phyloP scores from a whole-genome alignment of 2,113 vertebrate species.

The Varanus salvator region DNA sequence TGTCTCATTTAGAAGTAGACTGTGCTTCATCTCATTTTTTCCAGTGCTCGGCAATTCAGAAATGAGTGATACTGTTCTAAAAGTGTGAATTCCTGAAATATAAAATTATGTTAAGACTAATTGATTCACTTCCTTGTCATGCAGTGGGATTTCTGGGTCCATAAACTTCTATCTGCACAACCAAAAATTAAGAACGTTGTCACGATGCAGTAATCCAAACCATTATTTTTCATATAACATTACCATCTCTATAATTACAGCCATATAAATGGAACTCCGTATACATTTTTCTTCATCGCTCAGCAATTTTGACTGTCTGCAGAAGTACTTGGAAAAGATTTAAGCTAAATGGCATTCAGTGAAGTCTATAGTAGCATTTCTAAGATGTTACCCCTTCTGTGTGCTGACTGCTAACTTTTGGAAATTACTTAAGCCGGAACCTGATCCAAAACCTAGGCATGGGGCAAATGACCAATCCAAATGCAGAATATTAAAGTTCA shows the following conservation, averaged over 20 bases:
- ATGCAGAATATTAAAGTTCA: background rate
- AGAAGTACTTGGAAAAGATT: slow-evolving; percentile 22
- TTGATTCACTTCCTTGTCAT: slow-evolving; percentile 46
- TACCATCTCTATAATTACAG: slow-evolving; percentile 11
- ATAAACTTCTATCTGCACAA: slow-evolving; percentile 51
- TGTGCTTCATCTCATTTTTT: background rate
- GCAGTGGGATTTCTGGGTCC: slow-evolving; percentile 30
- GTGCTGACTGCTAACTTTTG: background rate
- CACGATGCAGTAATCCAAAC: slow-evolving; percentile 25
- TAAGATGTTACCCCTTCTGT: background rate
- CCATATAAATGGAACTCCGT: background rate
- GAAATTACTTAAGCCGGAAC: background rate
- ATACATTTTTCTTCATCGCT: slow-evolving; percentile 31
- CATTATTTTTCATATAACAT: slow-evolving; percentile 34
- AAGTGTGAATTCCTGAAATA: background rate
- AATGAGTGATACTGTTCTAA: background rate
- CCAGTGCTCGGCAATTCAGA: background rate
- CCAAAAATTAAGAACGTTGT: slow-evolving; percentile 29
- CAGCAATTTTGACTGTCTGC: slow-evolving; percentile 54
- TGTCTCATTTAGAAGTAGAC: background rate
- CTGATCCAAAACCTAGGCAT: background rate
- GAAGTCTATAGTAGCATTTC: slow-evolving; percentile 21
- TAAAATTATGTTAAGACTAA: slow-evolving; percentile 45
- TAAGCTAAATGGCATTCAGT: background rate
- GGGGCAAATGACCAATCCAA: background rate